A percentile compares a stretch with the other conserved stretches of the same genome.
These are phyloP conservation scores for Corella eumyota DNA, from an alignment of 23 tunicate genomes.

Conservation along the genomic window DNA sequence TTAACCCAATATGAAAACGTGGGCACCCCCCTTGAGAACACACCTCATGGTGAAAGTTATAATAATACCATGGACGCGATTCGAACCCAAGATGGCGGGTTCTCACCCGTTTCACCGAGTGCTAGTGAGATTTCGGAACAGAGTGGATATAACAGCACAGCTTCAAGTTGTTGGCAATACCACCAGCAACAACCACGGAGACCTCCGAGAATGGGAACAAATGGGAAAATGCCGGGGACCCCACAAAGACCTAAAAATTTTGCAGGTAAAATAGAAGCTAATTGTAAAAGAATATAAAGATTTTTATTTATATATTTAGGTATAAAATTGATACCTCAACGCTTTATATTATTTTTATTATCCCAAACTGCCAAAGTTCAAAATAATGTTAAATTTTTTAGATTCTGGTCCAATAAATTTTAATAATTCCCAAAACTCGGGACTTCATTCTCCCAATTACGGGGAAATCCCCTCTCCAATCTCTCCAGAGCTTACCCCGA, in stretches of 20 bases:
- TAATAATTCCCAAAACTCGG: too few species aligned
- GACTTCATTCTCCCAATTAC: too few species aligned
- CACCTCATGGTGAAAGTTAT: not conserved
- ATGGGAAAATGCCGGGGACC: not conserved
- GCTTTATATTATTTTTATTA: too few species aligned
- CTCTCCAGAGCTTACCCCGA: too few species aligned
- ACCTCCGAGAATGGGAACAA: conserved; percentile 12
- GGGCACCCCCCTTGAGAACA: not conserved
- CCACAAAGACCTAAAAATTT: conserved; percentile 1
- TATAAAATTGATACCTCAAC: too few species aligned
- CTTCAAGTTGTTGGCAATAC: conserved; percentile 57
- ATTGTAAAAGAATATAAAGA: too few species aligned
- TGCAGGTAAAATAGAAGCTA: conserved; percentile 3
- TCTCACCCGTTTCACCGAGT: conserved; percentile 33
- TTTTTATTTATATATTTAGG: too few species aligned
- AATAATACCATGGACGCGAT: too few species aligned
- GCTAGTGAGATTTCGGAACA: conserved; percentile 50
- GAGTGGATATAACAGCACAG: conserved; percentile 58
- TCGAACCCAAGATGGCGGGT: conserved; percentile 8
- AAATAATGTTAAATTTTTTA: too few species aligned
- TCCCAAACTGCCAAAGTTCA: too few species aligned
- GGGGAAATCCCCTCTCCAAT: too few species aligned
- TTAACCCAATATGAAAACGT: conserved; percentile 13
- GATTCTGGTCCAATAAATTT: too few species aligned
- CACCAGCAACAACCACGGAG: conserved; percentile 10